A percentile compares a stretch with the other conserved stretches of the same genome.
phyloP scores from a whole-genome alignment of 1,140 invertebrate species.

The Dryas iulia region DNA sequence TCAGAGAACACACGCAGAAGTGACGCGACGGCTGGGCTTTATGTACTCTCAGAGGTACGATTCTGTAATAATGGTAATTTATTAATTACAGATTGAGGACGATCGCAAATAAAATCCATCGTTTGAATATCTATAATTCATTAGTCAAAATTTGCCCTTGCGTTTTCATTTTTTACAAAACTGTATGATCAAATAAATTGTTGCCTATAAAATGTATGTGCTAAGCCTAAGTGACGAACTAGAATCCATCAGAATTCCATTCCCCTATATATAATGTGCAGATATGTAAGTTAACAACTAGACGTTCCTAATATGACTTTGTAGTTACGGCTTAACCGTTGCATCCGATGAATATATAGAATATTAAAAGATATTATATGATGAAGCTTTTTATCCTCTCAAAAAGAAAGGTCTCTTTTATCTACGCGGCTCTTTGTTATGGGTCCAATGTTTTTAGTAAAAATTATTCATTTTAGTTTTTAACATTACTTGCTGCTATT shows the following conservation, averaged over 20 bases:
- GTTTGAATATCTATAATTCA: too few species aligned
- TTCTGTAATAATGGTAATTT: too few species aligned
- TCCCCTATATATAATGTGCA: too few species aligned
- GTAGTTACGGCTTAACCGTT: background rate
- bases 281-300: background rate
- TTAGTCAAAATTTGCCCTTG: too few species aligned
- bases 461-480: background rate
- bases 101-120: too few species aligned
- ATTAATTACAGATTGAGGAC: too few species aligned
- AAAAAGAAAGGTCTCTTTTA: slow-evolving; percentile 3
- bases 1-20: background rate
- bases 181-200: too few species aligned
- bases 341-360: background rate
- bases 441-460: background rate
- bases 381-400: background rate
- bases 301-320: background rate
- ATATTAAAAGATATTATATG: background rate
- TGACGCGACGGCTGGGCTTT: background rate
- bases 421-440: background rate
- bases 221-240: too few species aligned
- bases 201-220: too few species aligned
- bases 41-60: background rate
- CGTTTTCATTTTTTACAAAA: too few species aligned
- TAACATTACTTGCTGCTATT: background rate
- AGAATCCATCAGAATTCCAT: too few species aligned